phyloP scores from a whole-genome alignment of 2,797 vertebrate genomes.

The Pipistrellus nathusii region DNA sequence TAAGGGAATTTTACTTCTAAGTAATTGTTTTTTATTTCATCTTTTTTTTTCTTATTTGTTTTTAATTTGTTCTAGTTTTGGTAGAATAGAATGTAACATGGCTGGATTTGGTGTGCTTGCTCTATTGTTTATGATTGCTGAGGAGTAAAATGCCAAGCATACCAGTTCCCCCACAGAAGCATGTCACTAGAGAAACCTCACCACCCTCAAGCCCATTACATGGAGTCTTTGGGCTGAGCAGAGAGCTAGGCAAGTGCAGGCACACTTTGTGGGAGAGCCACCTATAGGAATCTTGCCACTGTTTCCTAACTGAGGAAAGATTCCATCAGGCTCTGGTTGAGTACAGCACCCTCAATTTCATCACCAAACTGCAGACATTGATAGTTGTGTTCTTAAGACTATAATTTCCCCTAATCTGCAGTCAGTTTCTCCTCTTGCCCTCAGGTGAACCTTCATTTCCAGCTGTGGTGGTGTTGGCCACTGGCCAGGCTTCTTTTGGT shows the following conservation, averaged over 20 bases:
- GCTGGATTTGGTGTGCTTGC: not conserved
- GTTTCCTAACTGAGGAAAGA: not conserved
- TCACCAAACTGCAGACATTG: not conserved
- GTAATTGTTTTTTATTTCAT: conserved; percentile 24
- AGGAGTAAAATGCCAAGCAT: not conserved
- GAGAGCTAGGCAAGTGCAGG: not conserved
- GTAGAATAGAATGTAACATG: not conserved
- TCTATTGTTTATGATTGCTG: not conserved
- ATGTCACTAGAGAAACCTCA: not conserved
- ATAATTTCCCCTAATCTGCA: not conserved
- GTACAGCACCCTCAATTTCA: not conserved
- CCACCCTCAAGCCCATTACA: fast-evolving
- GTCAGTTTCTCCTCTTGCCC: not conserved
- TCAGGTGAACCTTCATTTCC: not conserved
- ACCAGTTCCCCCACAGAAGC: not conserved
- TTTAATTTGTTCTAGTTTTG: not conserved
- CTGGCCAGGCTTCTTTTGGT: not conserved
- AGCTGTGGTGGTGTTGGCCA: not conserved
- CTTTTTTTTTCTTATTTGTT: conserved; percentile 5
- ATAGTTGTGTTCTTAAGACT: not conserved
- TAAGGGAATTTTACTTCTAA: not conserved
- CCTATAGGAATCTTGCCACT: not conserved
- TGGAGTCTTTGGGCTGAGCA: not conserved
- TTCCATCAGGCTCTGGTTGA: not conserved
- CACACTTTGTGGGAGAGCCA: not conserved